Evolutionary conservation across 1,140 invertebrate species (phyloP).

Genomic region (Heliconius congener): DNA sequence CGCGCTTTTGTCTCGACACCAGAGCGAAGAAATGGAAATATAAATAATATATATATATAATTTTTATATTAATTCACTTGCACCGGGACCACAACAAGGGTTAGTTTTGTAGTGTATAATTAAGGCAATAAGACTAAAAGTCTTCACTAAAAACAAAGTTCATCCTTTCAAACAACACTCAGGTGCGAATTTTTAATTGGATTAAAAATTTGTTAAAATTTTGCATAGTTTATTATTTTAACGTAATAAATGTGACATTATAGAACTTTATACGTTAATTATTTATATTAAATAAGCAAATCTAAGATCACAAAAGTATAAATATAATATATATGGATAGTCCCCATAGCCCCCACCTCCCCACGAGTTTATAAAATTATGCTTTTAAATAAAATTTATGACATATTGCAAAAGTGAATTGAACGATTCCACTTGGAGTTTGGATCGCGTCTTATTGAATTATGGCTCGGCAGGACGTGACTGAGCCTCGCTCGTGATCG

Average conservation of each 20-base stretch:
- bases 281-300: too few relatives aligned
- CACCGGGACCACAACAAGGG: not conserved
- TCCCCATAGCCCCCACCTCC: not conserved
- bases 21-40: too few relatives aligned
- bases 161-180: not conserved
- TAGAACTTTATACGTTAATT: too few relatives aligned
- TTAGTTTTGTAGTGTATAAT: not conserved
- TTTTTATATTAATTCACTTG: not conserved
- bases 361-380: conserved; percentile 20
- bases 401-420: conserved; percentile 46
- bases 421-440: conserved; percentile 59
- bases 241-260: not conserved
- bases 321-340: too few relatives aligned
- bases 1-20: too few relatives aligned
- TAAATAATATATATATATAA: not conserved
- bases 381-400: conserved; percentile 38
- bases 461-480: conserved; percentile 64
- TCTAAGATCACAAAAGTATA: not conserved
- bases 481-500: conserved; percentile 48
- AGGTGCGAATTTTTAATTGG: conserved; percentile 1
- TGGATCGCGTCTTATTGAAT: conserved; percentile 71
- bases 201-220: not conserved
- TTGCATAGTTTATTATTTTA: not conserved
- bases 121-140: not conserved
- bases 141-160: not conserved